A percentile compares a stretch with the other conserved stretches of the same genome.
These are phyloP conservation scores for Cryptotis parvus DNA, from an alignment of 2,113 vertebrate genomes.

Conservation along the genomic window DNA sequence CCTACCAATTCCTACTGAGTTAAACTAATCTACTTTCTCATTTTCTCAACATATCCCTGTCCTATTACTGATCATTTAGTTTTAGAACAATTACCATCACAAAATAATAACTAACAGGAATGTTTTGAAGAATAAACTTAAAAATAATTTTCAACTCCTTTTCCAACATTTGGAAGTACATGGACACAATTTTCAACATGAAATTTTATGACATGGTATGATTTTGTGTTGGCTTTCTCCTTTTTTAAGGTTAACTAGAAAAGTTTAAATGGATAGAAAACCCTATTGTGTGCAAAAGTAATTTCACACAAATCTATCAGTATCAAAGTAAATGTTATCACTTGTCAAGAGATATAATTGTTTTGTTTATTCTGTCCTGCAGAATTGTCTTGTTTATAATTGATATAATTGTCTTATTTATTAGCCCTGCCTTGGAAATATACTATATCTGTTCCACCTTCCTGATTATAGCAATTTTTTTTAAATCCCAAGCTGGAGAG, in stretches of 20 bases:
- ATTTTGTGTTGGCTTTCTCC: background rate
- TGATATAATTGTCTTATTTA: too few species aligned
- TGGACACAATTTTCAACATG: conserved; percentile 23
- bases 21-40: too few species aligned
- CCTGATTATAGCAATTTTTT: background rate
- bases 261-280: conserved; percentile 24
- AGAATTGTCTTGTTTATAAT: too few species aligned
- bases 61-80: background rate
- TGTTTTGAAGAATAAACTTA: background rate
- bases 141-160: background rate
- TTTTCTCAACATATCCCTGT: background rate
- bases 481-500: too few species aligned
- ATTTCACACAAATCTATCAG: background rate
- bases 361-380: background rate
- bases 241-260: conserved; percentile 16
- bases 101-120: background rate
- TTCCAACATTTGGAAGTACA: background rate
- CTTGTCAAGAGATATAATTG: background rate
- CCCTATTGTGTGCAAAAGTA: background rate
- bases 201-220: conserved; percentile 18
- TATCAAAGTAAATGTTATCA: background rate
- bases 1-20: background rate
- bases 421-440: background rate
- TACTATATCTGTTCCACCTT: background rate
- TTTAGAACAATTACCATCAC: background rate